Evolutionary conservation across 92 coral and sea anemone genomes (phyloP).

Genomic region (Porites lobata): DNA sequence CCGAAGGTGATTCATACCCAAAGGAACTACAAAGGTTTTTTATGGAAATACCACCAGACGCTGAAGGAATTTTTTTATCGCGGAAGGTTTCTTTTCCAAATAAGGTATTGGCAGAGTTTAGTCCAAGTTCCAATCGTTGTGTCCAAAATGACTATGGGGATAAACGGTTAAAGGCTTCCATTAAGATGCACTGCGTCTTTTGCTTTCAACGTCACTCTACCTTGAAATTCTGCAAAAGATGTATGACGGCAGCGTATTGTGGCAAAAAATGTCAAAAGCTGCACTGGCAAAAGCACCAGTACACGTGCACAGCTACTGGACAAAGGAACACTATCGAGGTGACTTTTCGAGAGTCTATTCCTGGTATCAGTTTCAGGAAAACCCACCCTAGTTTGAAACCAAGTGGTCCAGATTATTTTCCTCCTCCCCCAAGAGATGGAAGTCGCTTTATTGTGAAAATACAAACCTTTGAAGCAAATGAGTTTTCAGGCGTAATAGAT

Average conservation of each 20-base stretch:
- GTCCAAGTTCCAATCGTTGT: neutral
- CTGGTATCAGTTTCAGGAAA: too few relatives aligned
- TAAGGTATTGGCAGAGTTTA: neutral
- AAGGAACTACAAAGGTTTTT: neutral
- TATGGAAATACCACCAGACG: neutral
- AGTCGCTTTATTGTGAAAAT: conserved; percentile 49
- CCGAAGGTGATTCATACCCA: conserved; percentile 9
- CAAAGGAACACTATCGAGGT: conserved; percentile 17
- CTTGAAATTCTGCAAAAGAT: neutral
- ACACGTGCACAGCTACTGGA: conserved; percentile 15
- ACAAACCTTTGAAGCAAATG: conserved; percentile 22
- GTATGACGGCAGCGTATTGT: conserved; percentile 36
- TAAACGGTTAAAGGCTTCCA: neutral
- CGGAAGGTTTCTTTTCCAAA: neutral
- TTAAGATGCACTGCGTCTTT: neutral
- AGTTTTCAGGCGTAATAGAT: neutral
- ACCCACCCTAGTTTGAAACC: conserved; percentile 21
- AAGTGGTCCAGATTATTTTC: conserved; percentile 24
- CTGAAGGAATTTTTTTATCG: neutral
- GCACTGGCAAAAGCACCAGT: conserved; percentile 44
- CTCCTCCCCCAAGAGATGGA: conserved; percentile 38
- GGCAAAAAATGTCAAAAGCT: conserved; percentile 20
- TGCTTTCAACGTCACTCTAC: neutral
- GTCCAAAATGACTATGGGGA: neutral
- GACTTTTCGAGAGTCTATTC: neutral